These are phyloP conservation scores for Indicator indicator DNA, from an alignment of 2,113 vertebrate species.

Conservation along the genomic window DNA sequence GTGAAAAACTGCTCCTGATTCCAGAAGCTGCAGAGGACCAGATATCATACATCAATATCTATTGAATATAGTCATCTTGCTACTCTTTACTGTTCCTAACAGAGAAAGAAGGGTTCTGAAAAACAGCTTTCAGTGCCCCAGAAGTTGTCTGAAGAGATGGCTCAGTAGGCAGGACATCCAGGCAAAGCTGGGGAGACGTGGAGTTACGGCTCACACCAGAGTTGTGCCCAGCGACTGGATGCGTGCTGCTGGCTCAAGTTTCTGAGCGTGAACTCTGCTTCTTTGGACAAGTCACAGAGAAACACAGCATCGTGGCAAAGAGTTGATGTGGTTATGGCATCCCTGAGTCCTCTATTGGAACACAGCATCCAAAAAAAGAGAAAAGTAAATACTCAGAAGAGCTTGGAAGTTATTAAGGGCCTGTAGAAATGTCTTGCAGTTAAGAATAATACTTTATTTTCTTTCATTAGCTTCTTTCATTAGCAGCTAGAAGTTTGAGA, in stretches of 20 bases:
- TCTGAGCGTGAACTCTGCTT: neutral
- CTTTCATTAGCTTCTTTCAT: neutral
- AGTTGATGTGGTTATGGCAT: neutral
- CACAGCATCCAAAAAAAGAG: neutral
- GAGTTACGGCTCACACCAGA: neutral
- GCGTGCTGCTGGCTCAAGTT: neutral
- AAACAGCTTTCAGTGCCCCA: neutral
- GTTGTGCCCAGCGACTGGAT: accelerated
- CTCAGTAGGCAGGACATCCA: neutral
- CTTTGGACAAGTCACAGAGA: neutral
- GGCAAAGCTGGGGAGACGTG: neutral
- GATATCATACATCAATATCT: neutral
- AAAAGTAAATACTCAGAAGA: neutral
- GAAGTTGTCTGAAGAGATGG: neutral
- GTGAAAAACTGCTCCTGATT: neutral
- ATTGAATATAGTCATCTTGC: neutral
- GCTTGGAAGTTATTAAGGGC: neutral
- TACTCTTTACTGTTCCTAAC: neutral
- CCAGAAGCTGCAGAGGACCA: neutral
- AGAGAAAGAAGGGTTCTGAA: neutral
- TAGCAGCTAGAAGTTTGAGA: neutral
- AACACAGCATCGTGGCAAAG: neutral
- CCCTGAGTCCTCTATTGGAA: neutral
- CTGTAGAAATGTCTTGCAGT: neutral
- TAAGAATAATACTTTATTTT: neutral